These are phyloP conservation scores for Hippocampus comes DNA, from an alignment of 2,113 vertebrate genomes.

Conservation along the genomic window DNA sequence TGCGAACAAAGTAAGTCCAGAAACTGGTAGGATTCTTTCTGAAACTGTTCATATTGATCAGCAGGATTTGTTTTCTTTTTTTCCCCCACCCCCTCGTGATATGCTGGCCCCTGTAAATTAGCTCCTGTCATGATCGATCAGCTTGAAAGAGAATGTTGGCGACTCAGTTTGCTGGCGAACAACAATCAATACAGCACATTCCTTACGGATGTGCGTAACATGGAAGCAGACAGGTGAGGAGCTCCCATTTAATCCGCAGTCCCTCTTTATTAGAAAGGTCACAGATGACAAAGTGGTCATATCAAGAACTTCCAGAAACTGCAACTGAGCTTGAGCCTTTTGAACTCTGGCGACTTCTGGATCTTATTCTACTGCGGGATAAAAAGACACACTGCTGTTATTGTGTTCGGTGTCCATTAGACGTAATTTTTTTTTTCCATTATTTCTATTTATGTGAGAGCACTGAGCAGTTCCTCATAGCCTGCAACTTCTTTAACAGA, in stretches of 20 bases:
- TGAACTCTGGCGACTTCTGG: background rate
- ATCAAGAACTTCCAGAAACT: background rate
- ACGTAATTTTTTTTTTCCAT: background rate
- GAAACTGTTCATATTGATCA: background rate
- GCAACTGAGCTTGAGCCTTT: background rate
- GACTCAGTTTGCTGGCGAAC: background rate
- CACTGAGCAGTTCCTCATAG: background rate
- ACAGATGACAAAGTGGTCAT: background rate
- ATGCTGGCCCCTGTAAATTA: background rate
- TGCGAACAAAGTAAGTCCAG: background rate
- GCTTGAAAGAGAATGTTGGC: background rate
- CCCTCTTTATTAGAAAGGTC: conserved; percentile 1
- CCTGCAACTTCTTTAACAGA: background rate
- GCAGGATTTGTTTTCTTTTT: background rate
- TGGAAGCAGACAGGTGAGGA: background rate
- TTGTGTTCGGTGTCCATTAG: background rate
- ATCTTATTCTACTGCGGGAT: background rate
- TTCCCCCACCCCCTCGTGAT: no score
- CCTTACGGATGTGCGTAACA: background rate
- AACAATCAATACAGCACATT: conserved; percentile 2
- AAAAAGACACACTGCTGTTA: background rate
- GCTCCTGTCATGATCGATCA: conserved; percentile 1
- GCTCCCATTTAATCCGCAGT: background rate
- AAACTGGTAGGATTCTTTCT: background rate
- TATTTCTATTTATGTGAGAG: background rate